Percentiles rank a stretch among this genome's conserved stretches.
phyloP scores from a whole-genome alignment of 2,797 vertebrate genomes.

The Cebuella pygmaea region DNA sequence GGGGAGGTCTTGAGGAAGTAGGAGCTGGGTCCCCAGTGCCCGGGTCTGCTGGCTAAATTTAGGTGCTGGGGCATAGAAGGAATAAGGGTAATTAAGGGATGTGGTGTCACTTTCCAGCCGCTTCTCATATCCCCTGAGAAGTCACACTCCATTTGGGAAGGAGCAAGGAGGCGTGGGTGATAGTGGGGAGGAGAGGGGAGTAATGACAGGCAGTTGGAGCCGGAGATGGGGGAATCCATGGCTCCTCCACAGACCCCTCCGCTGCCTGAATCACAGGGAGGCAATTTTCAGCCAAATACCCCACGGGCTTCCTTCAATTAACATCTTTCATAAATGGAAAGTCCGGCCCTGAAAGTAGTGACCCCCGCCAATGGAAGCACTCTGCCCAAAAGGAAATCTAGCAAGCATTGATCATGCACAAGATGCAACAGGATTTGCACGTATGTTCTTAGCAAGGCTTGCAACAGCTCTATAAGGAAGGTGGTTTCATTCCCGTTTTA shows the following conservation, averaged over 20 bases:
- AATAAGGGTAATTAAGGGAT: constrained; percentile 66
- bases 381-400: neutral
- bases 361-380: too few species aligned
- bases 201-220: neutral
- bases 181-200: neutral
- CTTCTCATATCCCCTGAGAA: constrained; percentile 57
- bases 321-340: neutral
- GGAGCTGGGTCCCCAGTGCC: neutral
- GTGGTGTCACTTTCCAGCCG: constrained; percentile 56
- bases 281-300: neutral
- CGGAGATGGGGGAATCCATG: neutral
- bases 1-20: neutral
- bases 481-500: fast-evolving
- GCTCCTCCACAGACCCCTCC: neutral
- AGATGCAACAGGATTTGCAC: fast-evolving
- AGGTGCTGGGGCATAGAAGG: constrained; percentile 46
- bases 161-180: constrained; percentile 3
- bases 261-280: neutral
- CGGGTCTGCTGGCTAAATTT: constrained; percentile 64
- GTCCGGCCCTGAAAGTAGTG: neutral
- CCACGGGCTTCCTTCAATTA: neutral
- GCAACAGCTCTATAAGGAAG: neutral
- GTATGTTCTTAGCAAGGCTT: neutral
- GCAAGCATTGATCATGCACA: fast-evolving
- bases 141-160: constrained; percentile 55